phyloP scores from a whole-genome alignment of 2,888 invertebrate genomes.

The Schizaphis graminum region DNA sequence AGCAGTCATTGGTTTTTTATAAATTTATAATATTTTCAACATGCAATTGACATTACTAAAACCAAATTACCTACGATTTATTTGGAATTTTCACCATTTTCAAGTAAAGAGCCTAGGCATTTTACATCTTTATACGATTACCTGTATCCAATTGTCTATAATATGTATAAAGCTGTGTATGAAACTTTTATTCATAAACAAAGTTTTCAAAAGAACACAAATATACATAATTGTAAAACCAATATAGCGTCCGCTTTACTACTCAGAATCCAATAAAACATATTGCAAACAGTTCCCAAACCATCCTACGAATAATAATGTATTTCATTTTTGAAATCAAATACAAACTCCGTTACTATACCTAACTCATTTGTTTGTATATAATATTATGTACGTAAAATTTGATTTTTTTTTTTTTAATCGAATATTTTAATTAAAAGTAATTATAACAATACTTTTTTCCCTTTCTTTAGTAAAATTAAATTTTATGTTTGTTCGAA shows the following conservation, averaged over 20 bases:
- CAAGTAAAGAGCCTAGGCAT: background rate
- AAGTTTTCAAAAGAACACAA: background rate
- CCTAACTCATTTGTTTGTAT: background rate
- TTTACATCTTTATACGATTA: background rate
- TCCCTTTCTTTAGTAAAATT: background rate
- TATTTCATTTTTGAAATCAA: background rate
- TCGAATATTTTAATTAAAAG: background rate
- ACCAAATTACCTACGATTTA: background rate
- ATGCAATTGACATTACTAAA: background rate
- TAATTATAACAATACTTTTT: background rate
- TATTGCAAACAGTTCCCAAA: constrained; percentile 25
- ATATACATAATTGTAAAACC: constrained; percentile 18
- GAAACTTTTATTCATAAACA: background rate
- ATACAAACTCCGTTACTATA: background rate
- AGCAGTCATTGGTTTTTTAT: background rate
- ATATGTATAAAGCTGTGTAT: background rate
- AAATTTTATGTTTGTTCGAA: background rate
- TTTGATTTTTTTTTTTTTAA: background rate
- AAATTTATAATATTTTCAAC: background rate
- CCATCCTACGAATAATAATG: background rate
- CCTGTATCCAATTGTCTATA: background rate
- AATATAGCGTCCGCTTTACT: background rate
- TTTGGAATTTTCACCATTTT: background rate
- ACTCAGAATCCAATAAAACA: constrained; percentile 6
- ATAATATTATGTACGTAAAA: background rate